Percentiles rank a stretch among this genome's conserved stretches.
Conservation (phyloP, 2,888 invertebrate species). For the Chaetoderma sp. region DNA sequence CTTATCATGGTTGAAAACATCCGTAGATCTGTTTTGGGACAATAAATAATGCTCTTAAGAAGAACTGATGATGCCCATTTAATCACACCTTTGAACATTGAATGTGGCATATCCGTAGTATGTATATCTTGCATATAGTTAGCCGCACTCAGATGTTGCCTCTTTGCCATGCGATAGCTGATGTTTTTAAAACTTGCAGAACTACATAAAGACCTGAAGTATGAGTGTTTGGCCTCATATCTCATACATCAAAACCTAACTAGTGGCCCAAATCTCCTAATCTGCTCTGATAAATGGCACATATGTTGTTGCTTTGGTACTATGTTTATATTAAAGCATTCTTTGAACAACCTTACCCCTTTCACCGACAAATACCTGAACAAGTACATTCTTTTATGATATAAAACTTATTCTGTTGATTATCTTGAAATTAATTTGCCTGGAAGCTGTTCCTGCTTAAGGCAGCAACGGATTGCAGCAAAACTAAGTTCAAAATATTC, state of each 20-base stretch:
- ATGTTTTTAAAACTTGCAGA: neutral
- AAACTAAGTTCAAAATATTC: too few relatives aligned
- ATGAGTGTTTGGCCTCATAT: neutral
- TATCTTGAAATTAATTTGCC: too few relatives aligned
- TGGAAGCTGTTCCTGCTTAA: too few relatives aligned
- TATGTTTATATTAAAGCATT: neutral
- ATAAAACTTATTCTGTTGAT: too few relatives aligned
- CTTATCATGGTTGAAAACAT: too few relatives aligned
- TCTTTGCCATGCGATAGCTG: neutral
- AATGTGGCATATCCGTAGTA: neutral
- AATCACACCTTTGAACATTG: neutral
- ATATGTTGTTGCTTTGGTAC: neutral
- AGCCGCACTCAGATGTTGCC: neutral
- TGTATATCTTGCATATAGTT: neutral
- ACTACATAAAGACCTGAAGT: neutral
- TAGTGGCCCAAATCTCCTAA: neutral
- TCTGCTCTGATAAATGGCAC: neutral
- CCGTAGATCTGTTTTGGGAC: too few relatives aligned
- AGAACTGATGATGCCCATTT: neutral
- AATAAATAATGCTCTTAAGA: too few relatives aligned
- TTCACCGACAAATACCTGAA: too few relatives aligned
- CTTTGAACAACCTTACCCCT: too few relatives aligned
- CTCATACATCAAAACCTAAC: neutral
- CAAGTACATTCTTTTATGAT: too few relatives aligned
- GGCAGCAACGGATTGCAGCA: too few relatives aligned